Percentiles rank a stretch among this genome's conserved stretches.
phyloP scores from a whole-genome alignment of 1,140 invertebrate genomes.

The Drusus annulatus region DNA sequence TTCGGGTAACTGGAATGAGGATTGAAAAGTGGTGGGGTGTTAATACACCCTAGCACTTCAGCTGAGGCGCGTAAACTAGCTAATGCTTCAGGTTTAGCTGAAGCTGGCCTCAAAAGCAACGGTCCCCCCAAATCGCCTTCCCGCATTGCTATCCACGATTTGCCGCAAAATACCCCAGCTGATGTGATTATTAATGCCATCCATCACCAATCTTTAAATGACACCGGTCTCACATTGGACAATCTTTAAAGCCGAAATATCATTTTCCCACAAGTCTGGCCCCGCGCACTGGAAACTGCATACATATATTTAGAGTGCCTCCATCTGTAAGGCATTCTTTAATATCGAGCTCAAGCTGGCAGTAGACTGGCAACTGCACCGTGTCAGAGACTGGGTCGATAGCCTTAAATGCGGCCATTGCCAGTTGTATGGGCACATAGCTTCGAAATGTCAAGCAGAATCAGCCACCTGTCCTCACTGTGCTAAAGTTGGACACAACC shows the following conservation, averaged over 20 bases:
- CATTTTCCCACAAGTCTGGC: constrained; percentile 7
- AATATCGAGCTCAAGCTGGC: background rate
- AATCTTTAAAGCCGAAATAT: background rate
- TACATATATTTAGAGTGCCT: background rate
- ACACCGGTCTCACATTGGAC: background rate
- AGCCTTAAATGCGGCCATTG: background rate
- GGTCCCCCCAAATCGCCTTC: background rate
- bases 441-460: background rate
- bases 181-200: background rate
- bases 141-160: constrained; percentile 2
- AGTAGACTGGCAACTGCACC: background rate
- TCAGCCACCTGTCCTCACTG: background rate
- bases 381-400: background rate
- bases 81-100: background rate
- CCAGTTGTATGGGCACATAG: background rate
- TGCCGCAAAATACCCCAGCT: background rate
- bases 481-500: background rate
- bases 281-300: background rate
- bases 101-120: background rate
- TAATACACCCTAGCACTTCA: background rate
- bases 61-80: background rate
- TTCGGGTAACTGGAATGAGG: background rate
- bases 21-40: background rate
- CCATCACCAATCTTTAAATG: background rate
- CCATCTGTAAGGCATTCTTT: background rate